Conservation (phyloP, 2,888 invertebrate species). For the Ophonus ardosiacus region DNA sequence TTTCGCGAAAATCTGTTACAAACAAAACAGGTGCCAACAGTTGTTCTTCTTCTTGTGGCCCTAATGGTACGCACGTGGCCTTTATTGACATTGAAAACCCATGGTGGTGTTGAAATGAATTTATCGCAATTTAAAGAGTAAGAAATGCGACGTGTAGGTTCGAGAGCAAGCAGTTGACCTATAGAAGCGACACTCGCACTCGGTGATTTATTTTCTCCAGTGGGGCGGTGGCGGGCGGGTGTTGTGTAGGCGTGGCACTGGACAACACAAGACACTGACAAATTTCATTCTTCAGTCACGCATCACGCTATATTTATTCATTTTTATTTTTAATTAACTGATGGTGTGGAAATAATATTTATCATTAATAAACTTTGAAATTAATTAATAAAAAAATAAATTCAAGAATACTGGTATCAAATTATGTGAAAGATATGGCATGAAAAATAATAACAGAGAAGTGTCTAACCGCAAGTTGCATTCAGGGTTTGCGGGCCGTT, state of each 20-base stretch:
- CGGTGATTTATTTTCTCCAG: conserved; percentile 30
- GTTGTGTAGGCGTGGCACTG: conserved; percentile 52
- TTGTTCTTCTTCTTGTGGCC: neutral
- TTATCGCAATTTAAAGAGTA: conserved; percentile 51
- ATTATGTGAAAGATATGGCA: neutral
- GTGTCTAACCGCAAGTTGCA: no score
- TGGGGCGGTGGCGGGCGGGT: conserved; percentile 3
- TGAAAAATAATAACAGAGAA: neutral
- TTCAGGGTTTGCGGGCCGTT: no score
- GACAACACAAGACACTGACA: conserved; percentile 22
- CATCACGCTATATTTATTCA: conserved; percentile 9
- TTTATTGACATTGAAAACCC: conserved; percentile 33
- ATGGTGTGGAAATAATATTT: conserved; percentile 32
- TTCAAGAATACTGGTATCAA: neutral
- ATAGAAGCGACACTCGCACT: conserved; percentile 26
- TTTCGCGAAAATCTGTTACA: neutral
- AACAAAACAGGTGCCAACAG: conserved; percentile 9
- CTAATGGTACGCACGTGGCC: conserved; percentile 27
- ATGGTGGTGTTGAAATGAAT: conserved; percentile 54
- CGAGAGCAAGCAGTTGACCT: conserved; percentile 45
- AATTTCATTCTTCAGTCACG: conserved; percentile 23
- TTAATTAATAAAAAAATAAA: neutral
- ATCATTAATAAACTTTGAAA: neutral
- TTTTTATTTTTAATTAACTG: conserved; percentile 23
- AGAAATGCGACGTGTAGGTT: conserved; percentile 57